Base-by-base conservation (phyloP, 2,797 vertebrate species). In the Phylloscopus collybita region DNA sequence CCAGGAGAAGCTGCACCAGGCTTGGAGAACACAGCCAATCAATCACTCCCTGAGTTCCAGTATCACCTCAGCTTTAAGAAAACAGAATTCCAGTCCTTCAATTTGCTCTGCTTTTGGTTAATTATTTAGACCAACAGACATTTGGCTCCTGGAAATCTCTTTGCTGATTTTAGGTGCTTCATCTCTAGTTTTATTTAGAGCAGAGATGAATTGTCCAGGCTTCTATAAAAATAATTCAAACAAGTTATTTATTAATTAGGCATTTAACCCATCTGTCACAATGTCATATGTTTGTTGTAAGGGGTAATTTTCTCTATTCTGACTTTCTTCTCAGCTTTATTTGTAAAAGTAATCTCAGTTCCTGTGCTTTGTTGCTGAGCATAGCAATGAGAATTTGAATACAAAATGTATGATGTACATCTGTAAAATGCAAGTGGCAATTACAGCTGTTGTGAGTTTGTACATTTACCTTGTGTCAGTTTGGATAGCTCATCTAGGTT, bases 31-130 rank as follows among this genome's bases (percentile, higher is more conserved):
- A 10, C 27, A 53, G 13, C 8, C 36, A 23, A 30, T n/a, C 50
- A 69, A 51, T 22, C 14, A 23, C 6, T 2, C 10, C 5, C 8
- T 25, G 21, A 75, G 12, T 6, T 16, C 18, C 38, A 71, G 6
- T 5, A 42, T 6, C 14, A 27, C 9, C 40, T 61, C 32, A 83
- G 16, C 6, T 40, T 53, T 29, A 57, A 79, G 57, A 67, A 36
- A 1, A 0, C 11, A 13, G 2, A 10, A 15, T 36, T 75, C 6
- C n/a, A 36, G 5, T 12, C 23, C 25, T 9, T 44, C 22, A 2
- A 6, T 80, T 67, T 61, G 8, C 42, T 61, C 8, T 83, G 27
- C 5, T 38, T 40, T 57, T 57, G 29, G 10, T 21, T 61, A 44
- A 65, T 88, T 61, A 18, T 36, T 80, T 56, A 65, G 13, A 13